These are phyloP conservation scores for Hylia prasina DNA, from an alignment of 2,113 vertebrate species.

Conservation along the genomic window DNA sequence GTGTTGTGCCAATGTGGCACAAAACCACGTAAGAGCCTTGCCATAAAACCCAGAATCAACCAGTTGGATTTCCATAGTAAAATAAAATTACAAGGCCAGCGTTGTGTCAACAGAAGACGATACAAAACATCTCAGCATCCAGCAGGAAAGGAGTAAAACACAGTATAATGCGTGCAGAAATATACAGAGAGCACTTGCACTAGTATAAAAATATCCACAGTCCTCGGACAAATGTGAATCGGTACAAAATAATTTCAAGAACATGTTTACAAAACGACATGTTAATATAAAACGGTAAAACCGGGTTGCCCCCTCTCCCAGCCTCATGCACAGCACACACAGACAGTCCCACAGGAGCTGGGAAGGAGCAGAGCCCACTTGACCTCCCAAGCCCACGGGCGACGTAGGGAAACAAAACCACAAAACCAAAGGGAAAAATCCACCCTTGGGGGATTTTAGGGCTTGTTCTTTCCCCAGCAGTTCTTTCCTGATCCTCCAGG, in stretches of 20 bases:
- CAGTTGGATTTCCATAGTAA: constrained; percentile 34
- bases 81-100: constrained; percentile 51
- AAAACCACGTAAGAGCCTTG: neutral
- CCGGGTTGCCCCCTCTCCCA: neutral
- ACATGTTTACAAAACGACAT: constrained; percentile 66
- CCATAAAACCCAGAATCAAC: neutral
- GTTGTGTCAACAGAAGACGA: constrained; percentile 32
- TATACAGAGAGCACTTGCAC: constrained; percentile 64
- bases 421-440: neutral
- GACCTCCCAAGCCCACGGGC: neutral
- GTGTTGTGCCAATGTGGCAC: neutral
- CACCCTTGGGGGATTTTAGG: neutral
- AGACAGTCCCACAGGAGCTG: neutral
- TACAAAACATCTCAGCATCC: constrained; percentile 64
- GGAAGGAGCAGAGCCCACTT: neutral
- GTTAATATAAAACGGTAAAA: constrained; percentile 67
- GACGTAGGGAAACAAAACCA: neutral
- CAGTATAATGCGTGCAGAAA: constrained; percentile 53
- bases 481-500: neutral
- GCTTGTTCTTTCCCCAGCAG: neutral
- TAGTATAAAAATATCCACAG: constrained; percentile 80
- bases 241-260: constrained; percentile 72
- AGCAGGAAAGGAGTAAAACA: constrained; percentile 61
- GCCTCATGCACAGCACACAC: neutral
- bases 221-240: constrained; percentile 67